Conservation (phyloP, 2,888 invertebrate genomes). For the Torymus texanus region DNA sequence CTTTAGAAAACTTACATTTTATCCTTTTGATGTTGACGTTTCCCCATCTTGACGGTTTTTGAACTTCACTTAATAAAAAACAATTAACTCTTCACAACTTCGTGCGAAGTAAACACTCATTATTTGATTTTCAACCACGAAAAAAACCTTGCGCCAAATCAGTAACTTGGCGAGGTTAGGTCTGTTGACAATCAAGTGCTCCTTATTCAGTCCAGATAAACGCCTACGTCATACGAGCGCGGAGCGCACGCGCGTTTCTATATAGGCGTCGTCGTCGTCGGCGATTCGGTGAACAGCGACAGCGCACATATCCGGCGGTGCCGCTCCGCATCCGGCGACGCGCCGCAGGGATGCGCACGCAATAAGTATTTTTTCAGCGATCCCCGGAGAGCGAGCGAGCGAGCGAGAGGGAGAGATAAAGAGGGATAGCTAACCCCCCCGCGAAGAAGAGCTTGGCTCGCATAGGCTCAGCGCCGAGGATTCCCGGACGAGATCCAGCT, state of each 20-base stretch:
- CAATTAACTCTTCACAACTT: neutral
- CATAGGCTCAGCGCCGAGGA: neutral
- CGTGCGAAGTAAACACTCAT: neutral
- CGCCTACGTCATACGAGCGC: neutral
- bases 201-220: neutral
- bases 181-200: too few relatives aligned
- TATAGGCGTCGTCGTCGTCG: too few relatives aligned
- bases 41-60: constrained; percentile 84
- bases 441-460: constrained; percentile 6
- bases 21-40: constrained; percentile 95
- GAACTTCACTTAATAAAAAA: neutral
- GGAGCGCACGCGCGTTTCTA: constrained; percentile 42
- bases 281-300: constrained; percentile 4
- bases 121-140: too few relatives aligned
- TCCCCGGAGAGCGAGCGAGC: neutral
- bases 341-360: constrained; percentile 46
- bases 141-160: too few relatives aligned
- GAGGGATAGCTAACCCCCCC: constrained; percentile 18
- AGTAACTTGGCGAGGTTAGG: too few relatives aligned
- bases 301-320: constrained; percentile 42
- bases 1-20: constrained; percentile 81
- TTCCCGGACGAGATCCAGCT: too few relatives aligned
- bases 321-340: constrained; percentile 43
- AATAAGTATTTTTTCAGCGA: neutral
- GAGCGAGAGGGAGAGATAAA: constrained; percentile 4